Conservation (phyloP, 2,797 vertebrate genomes). For the Anableps anableps region DNA sequence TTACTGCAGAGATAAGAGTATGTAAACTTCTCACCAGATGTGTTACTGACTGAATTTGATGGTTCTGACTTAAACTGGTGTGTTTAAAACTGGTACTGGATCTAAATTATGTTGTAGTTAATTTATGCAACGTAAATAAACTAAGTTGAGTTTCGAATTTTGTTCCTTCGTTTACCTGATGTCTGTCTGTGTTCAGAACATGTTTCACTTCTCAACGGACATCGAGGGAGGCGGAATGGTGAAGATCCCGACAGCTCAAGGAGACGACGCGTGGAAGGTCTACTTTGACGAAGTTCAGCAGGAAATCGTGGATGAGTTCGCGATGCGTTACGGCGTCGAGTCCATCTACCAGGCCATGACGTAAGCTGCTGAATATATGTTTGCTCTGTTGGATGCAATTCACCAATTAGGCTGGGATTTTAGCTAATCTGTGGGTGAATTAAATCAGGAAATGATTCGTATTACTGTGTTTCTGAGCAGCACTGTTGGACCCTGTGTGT, state of each 20-base stretch:
- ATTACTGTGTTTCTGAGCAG: neutral
- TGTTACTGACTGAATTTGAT: too few relatives aligned
- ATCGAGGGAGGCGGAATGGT: slow-evolving; percentile 88
- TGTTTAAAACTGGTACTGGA: too few relatives aligned
- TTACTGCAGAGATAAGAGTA: too few relatives aligned
- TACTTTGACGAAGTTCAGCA: slow-evolving; percentile 96
- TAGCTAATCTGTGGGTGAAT: neutral
- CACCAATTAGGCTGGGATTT: neutral
- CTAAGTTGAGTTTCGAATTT: neutral
- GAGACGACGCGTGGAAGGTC: slow-evolving; percentile 97
- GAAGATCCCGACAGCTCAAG: slow-evolving; percentile 88
- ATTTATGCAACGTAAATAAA: neutral
- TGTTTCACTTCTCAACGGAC: slow-evolving; percentile 92
- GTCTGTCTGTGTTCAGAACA: slow-evolving; percentile 79
- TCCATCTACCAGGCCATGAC: slow-evolving; percentile 99
- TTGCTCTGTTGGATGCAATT: neutral
- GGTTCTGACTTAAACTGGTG: neutral
- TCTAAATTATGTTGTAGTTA: neutral
- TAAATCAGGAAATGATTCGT: neutral
- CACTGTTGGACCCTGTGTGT: neutral
- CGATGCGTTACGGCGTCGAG: slow-evolving; percentile 96
- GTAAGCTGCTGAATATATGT: slow-evolving; percentile 78
- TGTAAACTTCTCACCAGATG: too few relatives aligned
- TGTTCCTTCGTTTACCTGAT: neutral
- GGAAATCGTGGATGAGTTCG: slow-evolving; percentile 96